Evolutionary conservation across 2,888 invertebrate species (phyloP).

Genomic region (Drosophila lutescens): DNA sequence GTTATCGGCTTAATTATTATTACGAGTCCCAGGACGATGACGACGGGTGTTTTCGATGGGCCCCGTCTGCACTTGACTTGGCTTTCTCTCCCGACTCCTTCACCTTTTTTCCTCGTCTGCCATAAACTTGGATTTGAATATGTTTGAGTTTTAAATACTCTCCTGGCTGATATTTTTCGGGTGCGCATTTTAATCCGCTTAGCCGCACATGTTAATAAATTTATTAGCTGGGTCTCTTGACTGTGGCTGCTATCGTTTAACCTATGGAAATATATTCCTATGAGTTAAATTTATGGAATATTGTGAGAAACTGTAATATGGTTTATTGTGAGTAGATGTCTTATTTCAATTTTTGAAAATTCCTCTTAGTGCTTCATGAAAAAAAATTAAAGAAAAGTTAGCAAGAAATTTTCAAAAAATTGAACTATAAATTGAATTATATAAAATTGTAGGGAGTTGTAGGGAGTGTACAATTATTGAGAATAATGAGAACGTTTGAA

Average conservation of each 20-base stretch:
- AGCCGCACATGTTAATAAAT: slow-evolving; percentile 75
- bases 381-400: too few species aligned
- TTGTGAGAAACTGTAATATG: not conserved
- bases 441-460: too few species aligned
- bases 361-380: too few species aligned
- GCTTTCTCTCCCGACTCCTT: not conserved
- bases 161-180: slow-evolving; percentile 40
- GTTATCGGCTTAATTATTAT: slow-evolving; percentile 81
- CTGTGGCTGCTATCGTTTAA: slow-evolving; percentile 17
- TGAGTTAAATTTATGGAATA: not conserved
- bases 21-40: slow-evolving; percentile 73
- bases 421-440: too few species aligned
- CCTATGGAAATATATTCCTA: not conserved
- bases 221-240: slow-evolving; percentile 31
- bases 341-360: too few species aligned
- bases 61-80: slow-evolving; percentile 65
- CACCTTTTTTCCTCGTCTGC: slow-evolving; percentile 59
- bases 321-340: too few species aligned
- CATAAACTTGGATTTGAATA: slow-evolving; percentile 80
- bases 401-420: too few species aligned
- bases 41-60: slow-evolving; percentile 58
- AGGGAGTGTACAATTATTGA: too few species aligned
- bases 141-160: slow-evolving; percentile 73
- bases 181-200: slow-evolving; percentile 66
- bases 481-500: too few species aligned